These are phyloP conservation scores for Mionectes macconnelli DNA, from an alignment of 2,113 vertebrate genomes.

Conservation along the genomic window DNA sequence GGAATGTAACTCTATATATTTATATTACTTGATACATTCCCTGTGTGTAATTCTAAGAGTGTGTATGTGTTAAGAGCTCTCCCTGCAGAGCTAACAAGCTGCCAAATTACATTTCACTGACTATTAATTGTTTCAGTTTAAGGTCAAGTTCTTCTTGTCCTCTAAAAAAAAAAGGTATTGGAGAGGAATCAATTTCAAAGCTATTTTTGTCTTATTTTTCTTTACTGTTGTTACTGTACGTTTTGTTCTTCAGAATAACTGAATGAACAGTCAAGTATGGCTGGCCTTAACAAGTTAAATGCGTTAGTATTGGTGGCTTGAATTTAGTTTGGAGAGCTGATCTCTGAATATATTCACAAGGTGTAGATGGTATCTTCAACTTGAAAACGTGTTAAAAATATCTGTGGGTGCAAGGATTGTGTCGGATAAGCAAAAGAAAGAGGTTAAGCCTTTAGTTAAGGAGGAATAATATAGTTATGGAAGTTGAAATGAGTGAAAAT, in stretches of 20 bases:
- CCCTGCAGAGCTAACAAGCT: slow-evolving; percentile 67
- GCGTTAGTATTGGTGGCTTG: neutral
- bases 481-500: neutral
- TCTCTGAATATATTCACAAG: neutral
- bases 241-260: neutral
- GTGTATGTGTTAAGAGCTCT: slow-evolving; percentile 62
- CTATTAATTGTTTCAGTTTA: slow-evolving; percentile 14
- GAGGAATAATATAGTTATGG: neutral
- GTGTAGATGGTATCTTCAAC: neutral
- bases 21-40: slow-evolving; percentile 33
- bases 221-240: neutral
- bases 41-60: slow-evolving; percentile 22
- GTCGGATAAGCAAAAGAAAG: neutral
- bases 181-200: neutral
- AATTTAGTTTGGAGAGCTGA: neutral
- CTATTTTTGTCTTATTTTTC: neutral
- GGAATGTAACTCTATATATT: slow-evolving; percentile 55
- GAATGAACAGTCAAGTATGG: neutral
- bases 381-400: neutral
- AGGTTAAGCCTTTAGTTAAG: neutral
- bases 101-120: slow-evolving; percentile 67
- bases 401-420: neutral
- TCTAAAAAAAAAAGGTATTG: neutral
- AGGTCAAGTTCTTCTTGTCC: neutral
- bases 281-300: neutral